Percentiles rank a stretch among this genome's conserved stretches.
Evolutionary conservation across 2,113 vertebrate species (phyloP).

Genomic region (Megaleporinus macrocephalus): DNA sequence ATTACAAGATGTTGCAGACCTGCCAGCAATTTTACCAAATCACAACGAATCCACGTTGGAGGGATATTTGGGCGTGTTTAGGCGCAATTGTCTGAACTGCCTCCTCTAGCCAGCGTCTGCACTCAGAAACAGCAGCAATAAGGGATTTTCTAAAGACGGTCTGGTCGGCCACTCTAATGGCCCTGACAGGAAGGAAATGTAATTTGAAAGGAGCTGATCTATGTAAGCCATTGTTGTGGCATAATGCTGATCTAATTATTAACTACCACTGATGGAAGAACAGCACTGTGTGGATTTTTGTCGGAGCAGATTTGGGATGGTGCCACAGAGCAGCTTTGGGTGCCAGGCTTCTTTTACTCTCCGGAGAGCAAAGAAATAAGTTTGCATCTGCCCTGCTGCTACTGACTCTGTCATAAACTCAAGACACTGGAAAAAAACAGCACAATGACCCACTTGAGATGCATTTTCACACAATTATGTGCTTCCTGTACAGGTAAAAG

Average conservation of each 20-base stretch:
- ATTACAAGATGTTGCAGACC: constrained; percentile 66
- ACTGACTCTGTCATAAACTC: constrained; percentile 45
- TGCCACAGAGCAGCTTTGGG: constrained; percentile 70
- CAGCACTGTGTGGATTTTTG: constrained; percentile 77
- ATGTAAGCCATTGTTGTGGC: constrained; percentile 89
- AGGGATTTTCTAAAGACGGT: constrained; percentile 89
- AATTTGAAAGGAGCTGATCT: constrained; percentile 95
- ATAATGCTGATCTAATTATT: constrained; percentile 96
- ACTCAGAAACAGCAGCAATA: constrained; percentile 88
- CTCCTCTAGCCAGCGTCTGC: constrained; percentile 87
- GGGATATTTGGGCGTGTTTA: constrained; percentile 71
- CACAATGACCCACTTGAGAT: not conserved
- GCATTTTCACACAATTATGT: not conserved
- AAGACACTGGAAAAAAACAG: not conserved
- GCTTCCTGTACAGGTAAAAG: not conserved
- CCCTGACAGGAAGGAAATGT: constrained; percentile 93
- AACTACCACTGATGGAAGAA: constrained; percentile 88
- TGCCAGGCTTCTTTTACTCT: constrained; percentile 55
- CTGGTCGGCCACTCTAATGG: constrained; percentile 89
- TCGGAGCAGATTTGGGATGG: constrained; percentile 59
- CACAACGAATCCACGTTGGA: constrained; percentile 57
- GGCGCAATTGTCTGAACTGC: constrained; percentile 91
- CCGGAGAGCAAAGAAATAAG: not conserved
- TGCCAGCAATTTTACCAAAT: constrained; percentile 86
- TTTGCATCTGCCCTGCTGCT: constrained; percentile 55